Percentiles rank a stretch among this genome's conserved stretches.
Evolutionary conservation across 2,888 invertebrate genomes (phyloP).

Genomic region (Dicyrtoma fusca): DNA sequence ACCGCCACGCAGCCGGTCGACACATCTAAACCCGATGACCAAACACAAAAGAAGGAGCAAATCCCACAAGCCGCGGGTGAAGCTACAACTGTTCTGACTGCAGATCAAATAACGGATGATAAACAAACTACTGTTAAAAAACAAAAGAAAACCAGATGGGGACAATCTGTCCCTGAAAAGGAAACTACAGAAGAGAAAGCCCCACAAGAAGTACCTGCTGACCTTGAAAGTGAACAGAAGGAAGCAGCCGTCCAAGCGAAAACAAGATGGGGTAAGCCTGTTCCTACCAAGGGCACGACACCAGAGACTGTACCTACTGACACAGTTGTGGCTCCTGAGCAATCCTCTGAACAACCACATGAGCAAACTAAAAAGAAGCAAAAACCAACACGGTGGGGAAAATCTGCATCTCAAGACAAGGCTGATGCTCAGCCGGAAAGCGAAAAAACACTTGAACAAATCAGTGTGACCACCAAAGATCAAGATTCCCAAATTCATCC

Average conservation of each 20-base stretch:
- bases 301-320: not conserved
- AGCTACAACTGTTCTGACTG: not conserved
- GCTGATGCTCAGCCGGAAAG: not conserved
- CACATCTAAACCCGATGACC: too few relatives aligned
- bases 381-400: constrained; percentile 2
- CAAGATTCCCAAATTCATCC: constrained; percentile 8
- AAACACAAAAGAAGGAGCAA: not conserved
- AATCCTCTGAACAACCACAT: not conserved
- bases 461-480: constrained; percentile 46
- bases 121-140: not conserved
- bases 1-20: not conserved
- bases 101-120: not conserved
- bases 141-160: constrained; percentile 23
- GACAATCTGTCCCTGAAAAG: constrained; percentile 4
- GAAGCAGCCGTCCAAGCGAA: not conserved
- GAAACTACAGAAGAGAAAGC: not conserved
- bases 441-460: constrained; percentile 39
- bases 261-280: not conserved
- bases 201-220: not conserved
- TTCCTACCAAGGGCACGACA: not conserved
- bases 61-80: not conserved
- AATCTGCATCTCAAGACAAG: not conserved
- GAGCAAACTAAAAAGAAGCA: constrained; percentile 11
- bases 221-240: not conserved
- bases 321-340: not conserved